A percentile compares a stretch with the other conserved stretches of the same genome.
Evolutionary conservation across 2,888 invertebrate species (phyloP).

Genomic region (Drosophila cognata): DNA sequence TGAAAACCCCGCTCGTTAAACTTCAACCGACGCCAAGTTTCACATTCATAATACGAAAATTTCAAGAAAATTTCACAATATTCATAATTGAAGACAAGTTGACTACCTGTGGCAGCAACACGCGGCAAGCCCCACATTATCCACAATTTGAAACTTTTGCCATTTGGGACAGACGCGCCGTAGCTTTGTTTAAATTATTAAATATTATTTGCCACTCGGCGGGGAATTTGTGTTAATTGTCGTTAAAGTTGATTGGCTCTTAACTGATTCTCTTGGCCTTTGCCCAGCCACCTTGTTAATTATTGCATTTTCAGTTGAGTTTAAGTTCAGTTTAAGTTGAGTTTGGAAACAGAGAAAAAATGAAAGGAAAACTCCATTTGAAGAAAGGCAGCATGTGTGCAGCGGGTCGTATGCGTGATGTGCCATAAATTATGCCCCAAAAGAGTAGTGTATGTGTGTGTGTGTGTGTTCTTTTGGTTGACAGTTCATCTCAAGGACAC

Average conservation of each 20-base stretch:
- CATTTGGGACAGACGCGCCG: conserved; percentile 39
- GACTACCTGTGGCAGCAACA: conserved; percentile 22
- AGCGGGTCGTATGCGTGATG: conserved; percentile 61
- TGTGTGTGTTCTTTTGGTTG: background rate
- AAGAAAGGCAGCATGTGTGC: conserved; percentile 43
- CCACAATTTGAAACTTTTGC: conserved; percentile 49
- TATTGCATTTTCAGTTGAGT: conserved; percentile 34
- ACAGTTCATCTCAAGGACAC: conserved; percentile 38
- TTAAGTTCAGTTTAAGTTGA: conserved; percentile 8
- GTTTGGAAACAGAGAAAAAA: background rate
- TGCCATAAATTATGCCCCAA: conserved; percentile 64
- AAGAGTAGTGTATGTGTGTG: conserved; percentile 8
- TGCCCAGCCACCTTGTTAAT: conserved; percentile 29
- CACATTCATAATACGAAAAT: conserved; percentile 53
- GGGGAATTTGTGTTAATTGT: conserved; percentile 46
- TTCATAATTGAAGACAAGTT: conserved; percentile 15
- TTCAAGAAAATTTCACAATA: conserved; percentile 19
- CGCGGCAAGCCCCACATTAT: conserved; percentile 4
- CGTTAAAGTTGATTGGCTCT: conserved; percentile 46
- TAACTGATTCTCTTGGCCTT: conserved; percentile 40
- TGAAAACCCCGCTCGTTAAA: conserved; percentile 53
- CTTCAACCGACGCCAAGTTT: conserved; percentile 44
- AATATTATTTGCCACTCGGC: conserved; percentile 46
- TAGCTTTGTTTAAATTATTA: conserved; percentile 54
- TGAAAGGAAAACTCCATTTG: conserved; percentile 14